A percentile compares a stretch with the other conserved stretches of the same genome.
These are phyloP conservation scores for Zosterops pallidus DNA, from an alignment of 2,113 vertebrate species.

Conservation along the genomic window DNA sequence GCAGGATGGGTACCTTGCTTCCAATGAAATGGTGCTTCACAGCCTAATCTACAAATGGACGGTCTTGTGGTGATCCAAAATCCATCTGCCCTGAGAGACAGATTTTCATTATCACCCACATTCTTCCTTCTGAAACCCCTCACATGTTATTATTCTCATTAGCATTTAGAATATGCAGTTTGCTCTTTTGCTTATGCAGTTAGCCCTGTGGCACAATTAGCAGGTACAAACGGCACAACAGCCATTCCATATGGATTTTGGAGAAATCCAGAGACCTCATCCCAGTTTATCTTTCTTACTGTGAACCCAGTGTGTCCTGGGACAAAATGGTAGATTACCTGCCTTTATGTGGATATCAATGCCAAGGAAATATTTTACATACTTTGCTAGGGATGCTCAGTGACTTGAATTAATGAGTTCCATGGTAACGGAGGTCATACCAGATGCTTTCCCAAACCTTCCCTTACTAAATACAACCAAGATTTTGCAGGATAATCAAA, in stretches of 20 bases:
- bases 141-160: background rate
- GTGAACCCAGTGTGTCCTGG: background rate
- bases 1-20: background rate
- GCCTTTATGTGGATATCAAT: background rate
- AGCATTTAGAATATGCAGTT: background rate
- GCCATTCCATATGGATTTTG: background rate
- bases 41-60: background rate
- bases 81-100: background rate
- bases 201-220: background rate
- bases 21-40: background rate
- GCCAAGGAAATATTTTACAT: background rate
- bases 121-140: background rate
- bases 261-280: background rate
- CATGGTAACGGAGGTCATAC: background rate
- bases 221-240: background rate
- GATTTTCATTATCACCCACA: background rate
- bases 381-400: background rate
- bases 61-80: background rate
- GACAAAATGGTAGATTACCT: background rate
- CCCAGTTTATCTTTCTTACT: background rate
- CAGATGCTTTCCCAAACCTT: conserved; percentile 1
- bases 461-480: background rate
- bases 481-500: conserved; percentile 8
- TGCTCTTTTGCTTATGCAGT: background rate
- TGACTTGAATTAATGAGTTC: conserved; percentile 9